phyloP scores from a whole-genome alignment of 2,113 vertebrate genomes.

The Agapornis roseicollis region DNA sequence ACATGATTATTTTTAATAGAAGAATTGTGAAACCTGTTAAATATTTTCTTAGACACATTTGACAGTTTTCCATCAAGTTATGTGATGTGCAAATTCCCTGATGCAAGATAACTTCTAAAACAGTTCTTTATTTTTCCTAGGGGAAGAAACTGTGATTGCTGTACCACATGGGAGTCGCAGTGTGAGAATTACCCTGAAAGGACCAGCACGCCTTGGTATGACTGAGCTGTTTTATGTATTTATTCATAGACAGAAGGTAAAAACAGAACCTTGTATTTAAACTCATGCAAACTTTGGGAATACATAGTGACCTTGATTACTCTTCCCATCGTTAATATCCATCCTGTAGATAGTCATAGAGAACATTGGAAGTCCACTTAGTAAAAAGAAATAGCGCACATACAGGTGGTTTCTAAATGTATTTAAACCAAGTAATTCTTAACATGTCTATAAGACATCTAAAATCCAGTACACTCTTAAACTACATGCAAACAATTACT shows the following conservation, averaged over 20 bases:
- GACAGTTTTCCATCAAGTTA: slow-evolving; percentile 16
- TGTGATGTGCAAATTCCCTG: slow-evolving; percentile 16
- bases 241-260: not conserved
- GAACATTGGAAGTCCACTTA: not conserved
- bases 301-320: not conserved
- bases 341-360: not conserved
- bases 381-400: not conserved
- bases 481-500: not conserved
- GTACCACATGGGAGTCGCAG: slow-evolving; percentile 88
- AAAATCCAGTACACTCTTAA: not conserved
- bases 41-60: slow-evolving; percentile 1
- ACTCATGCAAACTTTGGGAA: not conserved
- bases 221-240: slow-evolving; percentile 15
- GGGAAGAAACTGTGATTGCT: slow-evolving; percentile 86
- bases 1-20: not conserved
- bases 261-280: not conserved
- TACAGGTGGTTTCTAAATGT: not conserved
- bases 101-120: slow-evolving; percentile 37
- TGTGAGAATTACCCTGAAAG: slow-evolving; percentile 86
- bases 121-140: slow-evolving; percentile 71
- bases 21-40: slow-evolving; percentile 27
- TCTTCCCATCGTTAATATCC: not conserved
- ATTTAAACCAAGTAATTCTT: not conserved
- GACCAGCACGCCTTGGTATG: slow-evolving; percentile 85
- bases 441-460: not conserved